Evolutionary conservation across 2,797 vertebrate species (phyloP).

Genomic region (Poeciliopsis presidionis): DNA sequence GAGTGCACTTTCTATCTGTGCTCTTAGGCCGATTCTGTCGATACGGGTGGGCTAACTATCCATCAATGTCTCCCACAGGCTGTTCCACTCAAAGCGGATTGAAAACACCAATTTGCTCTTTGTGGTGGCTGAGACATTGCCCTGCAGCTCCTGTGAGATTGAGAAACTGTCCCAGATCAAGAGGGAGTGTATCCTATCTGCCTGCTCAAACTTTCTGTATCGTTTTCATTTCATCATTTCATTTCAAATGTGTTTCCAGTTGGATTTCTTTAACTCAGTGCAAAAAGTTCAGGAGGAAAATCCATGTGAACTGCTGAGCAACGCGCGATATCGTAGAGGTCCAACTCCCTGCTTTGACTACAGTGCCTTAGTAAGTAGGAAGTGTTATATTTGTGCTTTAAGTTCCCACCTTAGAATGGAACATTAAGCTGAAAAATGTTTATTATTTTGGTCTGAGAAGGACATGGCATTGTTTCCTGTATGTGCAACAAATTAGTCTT

Average conservation of each 20-base stretch:
- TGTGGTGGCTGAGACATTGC: slow-evolving; percentile 95
- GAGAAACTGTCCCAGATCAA: slow-evolving; percentile 90
- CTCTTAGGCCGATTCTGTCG: not conserved
- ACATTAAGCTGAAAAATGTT: not conserved
- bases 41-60: slow-evolving; percentile 7
- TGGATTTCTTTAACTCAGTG: slow-evolving; percentile 45
- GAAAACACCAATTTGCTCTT: slow-evolving; percentile 96
- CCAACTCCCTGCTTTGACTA: slow-evolving; percentile 98
- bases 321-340: slow-evolving; percentile 93
- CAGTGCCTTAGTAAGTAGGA: slow-evolving; percentile 87
- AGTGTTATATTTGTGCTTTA: not conserved
- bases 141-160: slow-evolving; percentile 95
- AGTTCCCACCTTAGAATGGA: not conserved
- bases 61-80: slow-evolving; percentile 73
- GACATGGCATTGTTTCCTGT: not conserved
- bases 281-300: slow-evolving; percentile 86
- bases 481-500: not conserved
- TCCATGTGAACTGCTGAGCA: slow-evolving; percentile 91
- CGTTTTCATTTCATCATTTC: slow-evolving; percentile 19
- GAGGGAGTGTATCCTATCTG: slow-evolving; percentile 93
- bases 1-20: not conserved
- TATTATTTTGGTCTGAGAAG: not conserved
- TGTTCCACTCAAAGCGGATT: slow-evolving; percentile 93
- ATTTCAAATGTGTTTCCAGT: slow-evolving; percentile 8
- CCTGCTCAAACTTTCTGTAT: not conserved